Conservation (phyloP, 2,888 invertebrate genomes). For the Sesia apiformis region DNA sequence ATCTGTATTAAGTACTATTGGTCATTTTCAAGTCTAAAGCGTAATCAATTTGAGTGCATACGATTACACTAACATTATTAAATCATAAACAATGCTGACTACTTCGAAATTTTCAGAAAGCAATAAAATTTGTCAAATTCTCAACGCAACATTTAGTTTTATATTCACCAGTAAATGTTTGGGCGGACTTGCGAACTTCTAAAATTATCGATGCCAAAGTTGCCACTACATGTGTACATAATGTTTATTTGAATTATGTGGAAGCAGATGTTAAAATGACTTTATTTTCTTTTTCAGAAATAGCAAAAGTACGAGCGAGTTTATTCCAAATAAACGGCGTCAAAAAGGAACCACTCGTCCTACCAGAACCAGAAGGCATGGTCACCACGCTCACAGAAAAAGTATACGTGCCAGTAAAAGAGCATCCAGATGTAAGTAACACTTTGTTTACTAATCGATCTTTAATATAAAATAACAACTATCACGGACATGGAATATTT, state of each 20-base stretch:
- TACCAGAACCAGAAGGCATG: constrained; percentile 94
- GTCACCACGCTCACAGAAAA: constrained; percentile 97
- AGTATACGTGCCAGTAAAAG: constrained; percentile 99
- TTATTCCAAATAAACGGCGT: constrained; percentile 99
- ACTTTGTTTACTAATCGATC: constrained; percentile 2
- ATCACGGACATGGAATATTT: too few relatives aligned
- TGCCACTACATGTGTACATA: constrained; percentile 29
- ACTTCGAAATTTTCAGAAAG: not conserved
- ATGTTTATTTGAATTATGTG: not conserved
- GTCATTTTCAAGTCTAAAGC: too few relatives aligned
- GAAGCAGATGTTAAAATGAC: constrained; percentile 12
- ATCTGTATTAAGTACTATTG: too few relatives aligned
- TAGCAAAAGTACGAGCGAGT: constrained; percentile 97
- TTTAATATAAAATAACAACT: too few relatives aligned
- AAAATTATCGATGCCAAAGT: constrained; percentile 37
- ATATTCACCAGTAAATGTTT: constrained; percentile 38
- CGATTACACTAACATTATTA: too few relatives aligned
- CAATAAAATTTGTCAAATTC: constrained; percentile 10
- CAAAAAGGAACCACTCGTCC: constrained; percentile 92
- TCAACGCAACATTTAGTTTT: constrained; percentile 41
- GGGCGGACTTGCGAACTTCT: constrained; percentile 24
- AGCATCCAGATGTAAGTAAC: constrained; percentile 98
- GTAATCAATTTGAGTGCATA: too few relatives aligned
- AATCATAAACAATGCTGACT: not conserved
- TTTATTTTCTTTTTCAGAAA: constrained; percentile 84